A percentile compares a stretch with the other conserved stretches of the same genome.
phyloP scores from a whole-genome alignment of 64 coral and sea anemone species.

The Astreopora myriophthalma region DNA sequence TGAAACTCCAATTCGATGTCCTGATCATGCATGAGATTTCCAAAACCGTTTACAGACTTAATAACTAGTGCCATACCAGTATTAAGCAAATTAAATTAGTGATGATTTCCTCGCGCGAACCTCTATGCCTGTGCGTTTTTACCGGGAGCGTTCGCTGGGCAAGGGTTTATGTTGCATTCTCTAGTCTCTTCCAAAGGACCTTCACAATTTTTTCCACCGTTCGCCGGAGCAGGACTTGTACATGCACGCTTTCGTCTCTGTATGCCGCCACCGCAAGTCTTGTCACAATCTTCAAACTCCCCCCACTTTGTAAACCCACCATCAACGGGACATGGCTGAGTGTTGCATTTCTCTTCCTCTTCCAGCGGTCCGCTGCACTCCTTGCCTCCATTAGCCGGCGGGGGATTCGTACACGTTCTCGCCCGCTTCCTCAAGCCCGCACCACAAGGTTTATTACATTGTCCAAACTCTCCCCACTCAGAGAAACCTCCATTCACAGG shows the following conservation, averaged over 20 bases:
- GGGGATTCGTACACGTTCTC: constrained; percentile 46
- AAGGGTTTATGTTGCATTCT: constrained; percentile 15
- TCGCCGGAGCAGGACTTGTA: constrained; percentile 17
- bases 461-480: constrained; percentile 31
- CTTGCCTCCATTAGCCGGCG: constrained; percentile 44
- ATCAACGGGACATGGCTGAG: not conserved
- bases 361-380: not conserved
- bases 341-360: constrained; percentile 10
- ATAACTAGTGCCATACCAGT: too few relatives aligned
- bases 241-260: constrained; percentile 20
- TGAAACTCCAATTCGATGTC: too few relatives aligned
- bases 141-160: not conserved
- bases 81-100: too few relatives aligned
- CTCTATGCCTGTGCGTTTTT: too few relatives aligned
- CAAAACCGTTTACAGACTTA: too few relatives aligned
- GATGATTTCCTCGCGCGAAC: too few relatives aligned
- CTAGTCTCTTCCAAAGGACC: not conserved
- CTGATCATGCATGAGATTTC: too few relatives aligned
- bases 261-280: constrained; percentile 32
- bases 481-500: constrained; percentile 54
- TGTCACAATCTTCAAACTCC: constrained; percentile 11
- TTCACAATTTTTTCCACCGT: constrained; percentile 54
- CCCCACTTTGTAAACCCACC: constrained; percentile 49
- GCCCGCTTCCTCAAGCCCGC: constrained; percentile 31
- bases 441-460: constrained; percentile 54